Conservation (phyloP, 2,113 vertebrate genomes). For the Symphodus melops region DNA sequence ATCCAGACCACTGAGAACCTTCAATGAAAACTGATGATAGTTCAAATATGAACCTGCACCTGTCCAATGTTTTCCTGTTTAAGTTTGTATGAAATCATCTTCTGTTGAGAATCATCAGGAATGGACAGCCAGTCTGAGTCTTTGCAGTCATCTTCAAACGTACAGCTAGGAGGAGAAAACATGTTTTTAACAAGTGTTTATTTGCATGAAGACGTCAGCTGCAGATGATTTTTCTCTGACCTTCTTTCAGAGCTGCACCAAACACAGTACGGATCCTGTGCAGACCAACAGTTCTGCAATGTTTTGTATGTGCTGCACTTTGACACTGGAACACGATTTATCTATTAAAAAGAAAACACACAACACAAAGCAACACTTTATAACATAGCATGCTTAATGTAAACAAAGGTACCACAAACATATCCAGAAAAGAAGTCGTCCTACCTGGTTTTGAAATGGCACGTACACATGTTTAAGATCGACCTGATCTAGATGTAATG, state of each 20-base stretch:
- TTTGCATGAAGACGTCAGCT: background rate
- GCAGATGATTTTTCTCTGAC: constrained; percentile 54
- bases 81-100: constrained; percentile 67
- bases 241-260: constrained; percentile 84
- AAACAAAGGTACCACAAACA: background rate
- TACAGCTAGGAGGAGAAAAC: constrained; percentile 63
- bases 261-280: constrained; percentile 90
- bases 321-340: constrained; percentile 86
- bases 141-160: constrained; percentile 69
- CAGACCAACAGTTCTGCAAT: constrained; percentile 84
- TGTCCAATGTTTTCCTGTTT: background rate
- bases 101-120: constrained; percentile 50
- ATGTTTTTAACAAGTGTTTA: background rate
- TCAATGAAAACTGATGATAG: too few relatives aligned
- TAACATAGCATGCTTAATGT: background rate
- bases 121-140: constrained; percentile 73
- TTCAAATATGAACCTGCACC: too few relatives aligned
- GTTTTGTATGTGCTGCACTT: constrained; percentile 80
- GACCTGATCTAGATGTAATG: constrained; percentile 86
- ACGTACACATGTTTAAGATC: constrained; percentile 88
- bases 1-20: too few relatives aligned
- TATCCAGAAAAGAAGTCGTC: background rate
- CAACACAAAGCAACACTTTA: background rate
- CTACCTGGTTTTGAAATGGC: constrained; percentile 86
- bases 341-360: constrained; percentile 76